Evolutionary conservation across 2,797 vertebrate genomes (phyloP), one percentile per base, ranked within the genome.

Genomic region (Ficedula albicollis): DNA sequence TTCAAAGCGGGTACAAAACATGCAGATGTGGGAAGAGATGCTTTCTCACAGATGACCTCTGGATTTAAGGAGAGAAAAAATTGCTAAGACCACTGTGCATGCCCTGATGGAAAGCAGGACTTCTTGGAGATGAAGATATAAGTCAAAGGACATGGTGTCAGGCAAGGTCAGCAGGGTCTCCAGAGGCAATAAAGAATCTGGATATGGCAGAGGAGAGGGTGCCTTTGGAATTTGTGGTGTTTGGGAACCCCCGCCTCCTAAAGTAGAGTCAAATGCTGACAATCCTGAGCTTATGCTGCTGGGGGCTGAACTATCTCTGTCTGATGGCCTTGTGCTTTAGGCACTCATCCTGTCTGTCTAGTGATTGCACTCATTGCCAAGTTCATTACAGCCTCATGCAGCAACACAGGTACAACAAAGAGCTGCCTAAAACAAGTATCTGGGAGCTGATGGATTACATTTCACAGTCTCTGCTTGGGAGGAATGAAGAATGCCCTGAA

Each of bases 1-100:
- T 94, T 94, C 78, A 88, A 95, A 94, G 70, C n/a, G 48, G 66
- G 58, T 76, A 66, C 55, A 76, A 79, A 85, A 69, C 27, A 32
- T 39, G 54, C 68, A 84, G 63, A 60, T 91, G 52, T 88, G 56
- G 63, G 58, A 69, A 73, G 87, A 90, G 39, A 58, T 39, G 51
- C 39, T 48, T 75, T 86, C 74, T 88, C 39, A 58, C n/a, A 81
- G 29, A 66, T 0, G 4, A 12, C 17, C 34, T 55, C 32, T 25
- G 43, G 34, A 39, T 89, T 67, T 59, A 59, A 22, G 58, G 32
- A 79, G 29, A 90, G 19, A 90, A 56, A 51, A 74, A 73, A 72
- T 66, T 78, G 36, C 54, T 13, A 58, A 84, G 55, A 51, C 30
- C 16, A 30, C 32, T 87, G 21, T 64, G 26, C 17, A 19, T 54